phyloP scores from a whole-genome alignment of 1,140 invertebrate genomes.

The Carposina sasakii region DNA sequence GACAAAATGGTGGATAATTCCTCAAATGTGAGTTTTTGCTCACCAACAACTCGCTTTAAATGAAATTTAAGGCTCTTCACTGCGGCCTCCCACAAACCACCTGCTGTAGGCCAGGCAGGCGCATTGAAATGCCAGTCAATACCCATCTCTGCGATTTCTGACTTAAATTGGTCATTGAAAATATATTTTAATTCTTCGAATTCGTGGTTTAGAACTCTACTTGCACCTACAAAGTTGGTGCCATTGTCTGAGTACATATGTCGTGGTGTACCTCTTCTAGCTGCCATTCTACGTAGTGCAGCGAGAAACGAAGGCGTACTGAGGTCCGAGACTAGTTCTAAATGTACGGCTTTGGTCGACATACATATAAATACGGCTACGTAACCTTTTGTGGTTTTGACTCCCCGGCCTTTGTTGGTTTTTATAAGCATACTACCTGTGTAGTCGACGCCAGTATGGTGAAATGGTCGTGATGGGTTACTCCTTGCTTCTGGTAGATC shows the following conservation, averaged over 20 bases:
- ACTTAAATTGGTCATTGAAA: not conserved
- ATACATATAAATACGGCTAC: conserved; percentile 51
- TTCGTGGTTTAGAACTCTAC: conserved; percentile 3
- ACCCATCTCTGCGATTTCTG: conserved; percentile 5
- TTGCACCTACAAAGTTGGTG: not conserved
- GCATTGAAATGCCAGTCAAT: conserved; percentile 42
- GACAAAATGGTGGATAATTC: conserved; percentile 27
- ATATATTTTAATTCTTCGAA: not conserved
- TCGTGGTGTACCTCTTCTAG: not conserved
- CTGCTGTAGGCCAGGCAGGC: conserved; percentile 35
- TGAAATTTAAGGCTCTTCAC: conserved; percentile 36
- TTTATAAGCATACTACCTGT: conserved; percentile 30
- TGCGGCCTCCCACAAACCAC: conserved; percentile 30
- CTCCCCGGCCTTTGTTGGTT: conserved; percentile 26
- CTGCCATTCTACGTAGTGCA: conserved; percentile 45
- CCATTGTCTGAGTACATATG: not conserved
- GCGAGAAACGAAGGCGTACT: conserved; percentile 47
- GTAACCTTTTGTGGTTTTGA: conserved; percentile 36
- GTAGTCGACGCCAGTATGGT: conserved; percentile 35
- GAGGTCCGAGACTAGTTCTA: conserved; percentile 50
- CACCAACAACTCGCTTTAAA: conserved; percentile 28
- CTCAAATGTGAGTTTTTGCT: conserved; percentile 10
- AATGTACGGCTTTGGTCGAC: conserved; percentile 53
- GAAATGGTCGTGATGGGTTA: conserved; percentile 22
- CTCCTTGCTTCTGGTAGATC: conserved; percentile 25